A percentile compares a stretch with the other conserved stretches of the same genome.
phyloP scores from a whole-genome alignment of 2,888 invertebrate species.

The Lasioglossum vierecki region DNA sequence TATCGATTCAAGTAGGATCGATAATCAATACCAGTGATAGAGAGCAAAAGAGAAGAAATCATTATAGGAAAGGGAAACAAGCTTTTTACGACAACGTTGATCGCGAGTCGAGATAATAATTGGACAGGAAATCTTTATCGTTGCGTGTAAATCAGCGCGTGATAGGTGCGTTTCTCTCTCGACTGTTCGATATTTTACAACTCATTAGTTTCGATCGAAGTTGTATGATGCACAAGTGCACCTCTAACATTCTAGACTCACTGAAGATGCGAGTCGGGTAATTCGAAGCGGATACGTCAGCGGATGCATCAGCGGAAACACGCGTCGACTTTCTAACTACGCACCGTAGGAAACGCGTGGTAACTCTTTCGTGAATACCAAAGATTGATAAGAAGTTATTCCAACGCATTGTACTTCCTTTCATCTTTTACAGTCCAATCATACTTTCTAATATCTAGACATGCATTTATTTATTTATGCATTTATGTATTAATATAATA shows the following conservation, averaged over 20 bases:
- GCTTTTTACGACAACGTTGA: background rate
- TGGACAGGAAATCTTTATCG: conserved; percentile 29
- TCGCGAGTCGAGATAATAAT: conserved; percentile 9
- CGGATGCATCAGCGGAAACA: conserved; percentile 51
- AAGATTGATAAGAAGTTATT: conserved; percentile 28
- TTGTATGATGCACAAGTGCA: conserved; percentile 27
- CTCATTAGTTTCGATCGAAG: conserved; percentile 32
- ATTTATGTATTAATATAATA: too few species aligned
- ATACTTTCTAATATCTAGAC: background rate
- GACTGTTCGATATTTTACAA: conserved; percentile 43
- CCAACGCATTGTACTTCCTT: background rate
- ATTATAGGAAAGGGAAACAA: background rate
- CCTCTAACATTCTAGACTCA: background rate
- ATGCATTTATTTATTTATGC: too few species aligned
- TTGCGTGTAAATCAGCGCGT: conserved; percentile 34
- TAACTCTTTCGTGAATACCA: conserved; percentile 49
- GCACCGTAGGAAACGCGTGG: conserved; percentile 26
- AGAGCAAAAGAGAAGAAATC: background rate
- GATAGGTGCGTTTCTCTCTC: conserved; percentile 21
- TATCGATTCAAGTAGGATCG: background rate
- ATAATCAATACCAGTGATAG: background rate
- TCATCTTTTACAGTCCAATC: background rate
- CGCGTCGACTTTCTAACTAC: conserved; percentile 54
- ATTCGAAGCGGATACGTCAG: conserved; percentile 39
- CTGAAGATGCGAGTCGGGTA: conserved; percentile 30